A percentile compares a stretch with the other conserved stretches of the same genome.
Evolutionary conservation across 2,113 vertebrate species (phyloP).

Genomic region (Pimephales promelas): DNA sequence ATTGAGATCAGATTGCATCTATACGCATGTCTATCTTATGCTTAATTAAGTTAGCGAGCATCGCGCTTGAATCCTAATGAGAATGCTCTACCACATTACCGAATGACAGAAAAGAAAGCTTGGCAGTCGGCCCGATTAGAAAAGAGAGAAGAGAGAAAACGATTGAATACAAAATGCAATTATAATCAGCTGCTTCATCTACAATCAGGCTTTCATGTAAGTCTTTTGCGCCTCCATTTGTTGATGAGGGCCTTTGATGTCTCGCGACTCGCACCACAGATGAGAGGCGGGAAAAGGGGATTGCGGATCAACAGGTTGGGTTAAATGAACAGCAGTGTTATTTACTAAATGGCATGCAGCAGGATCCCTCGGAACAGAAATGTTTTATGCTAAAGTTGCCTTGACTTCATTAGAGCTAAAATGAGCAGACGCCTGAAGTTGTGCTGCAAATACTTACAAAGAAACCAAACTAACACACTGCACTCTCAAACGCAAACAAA

Average conservation of each 20-base stretch:
- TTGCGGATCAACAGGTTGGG: conserved; percentile 48
- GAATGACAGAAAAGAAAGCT: conserved; percentile 39
- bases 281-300: conserved; percentile 38
- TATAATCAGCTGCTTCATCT: conserved; percentile 55
- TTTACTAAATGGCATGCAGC: conserved; percentile 14
- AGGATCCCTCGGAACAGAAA: not conserved
- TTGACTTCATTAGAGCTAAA: conserved; percentile 19
- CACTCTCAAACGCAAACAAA: too few species aligned
- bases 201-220: conserved; percentile 52
- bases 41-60: conserved; percentile 59
- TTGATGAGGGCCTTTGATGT: conserved; percentile 60
- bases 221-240: conserved; percentile 55
- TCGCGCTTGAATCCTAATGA: conserved; percentile 49
- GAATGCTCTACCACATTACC: conserved; percentile 21
- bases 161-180: conserved; percentile 56
- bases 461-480: too few species aligned
- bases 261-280: conserved; percentile 33
- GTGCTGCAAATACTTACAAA: too few species aligned
- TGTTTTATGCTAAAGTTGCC: not conserved
- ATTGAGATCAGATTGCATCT: conserved; percentile 38
- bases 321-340: conserved; percentile 25
- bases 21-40: conserved; percentile 51
- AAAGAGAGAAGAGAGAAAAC: conserved; percentile 39
- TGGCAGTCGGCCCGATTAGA: conserved; percentile 48
- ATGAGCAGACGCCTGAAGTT: not conserved